Conservation (phyloP, 2,888 invertebrate species). For the Eilema caniola region DNA sequence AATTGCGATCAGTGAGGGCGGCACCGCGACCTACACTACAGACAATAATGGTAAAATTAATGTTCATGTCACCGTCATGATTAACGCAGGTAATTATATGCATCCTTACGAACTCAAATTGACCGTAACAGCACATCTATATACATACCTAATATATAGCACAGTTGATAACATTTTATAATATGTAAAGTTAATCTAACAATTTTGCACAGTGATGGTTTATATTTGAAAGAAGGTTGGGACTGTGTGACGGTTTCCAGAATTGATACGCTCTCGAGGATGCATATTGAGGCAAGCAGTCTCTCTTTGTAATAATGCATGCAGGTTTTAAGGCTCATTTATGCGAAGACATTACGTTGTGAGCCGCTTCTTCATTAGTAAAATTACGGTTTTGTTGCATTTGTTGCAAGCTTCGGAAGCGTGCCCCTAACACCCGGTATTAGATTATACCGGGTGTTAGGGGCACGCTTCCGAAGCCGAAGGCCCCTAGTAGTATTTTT, state of each 20-base stretch:
- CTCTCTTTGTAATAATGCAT: conserved; percentile 72
- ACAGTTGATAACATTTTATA: conserved; percentile 62
- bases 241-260: conserved; percentile 71
- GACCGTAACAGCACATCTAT: conserved; percentile 66
- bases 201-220: conserved; percentile 83
- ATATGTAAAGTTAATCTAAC: conserved; percentile 76
- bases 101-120: conserved; percentile 80
- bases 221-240: conserved; percentile 64
- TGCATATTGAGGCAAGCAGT: conserved; percentile 86
- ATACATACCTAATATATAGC: conserved; percentile 60
- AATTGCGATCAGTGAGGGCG: conserved; percentile 82
- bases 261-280: conserved; percentile 76
- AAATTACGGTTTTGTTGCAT: neutral
- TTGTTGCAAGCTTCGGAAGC: too few relatives aligned
- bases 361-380: neutral
- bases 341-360: neutral
- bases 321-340: conserved; percentile 34
- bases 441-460: too few relatives aligned
- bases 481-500: too few relatives aligned
- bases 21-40: conserved; percentile 88
- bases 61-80: conserved; percentile 95
- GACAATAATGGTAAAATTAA: conserved; percentile 95
- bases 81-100: conserved; percentile 90
- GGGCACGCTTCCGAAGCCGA: too few relatives aligned
- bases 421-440: too few relatives aligned